Percentiles rank a stretch among this genome's conserved stretches.
Evolutionary conservation across 2,888 invertebrate species (phyloP).

Genomic region (Eupithecia dodoneata): DNA sequence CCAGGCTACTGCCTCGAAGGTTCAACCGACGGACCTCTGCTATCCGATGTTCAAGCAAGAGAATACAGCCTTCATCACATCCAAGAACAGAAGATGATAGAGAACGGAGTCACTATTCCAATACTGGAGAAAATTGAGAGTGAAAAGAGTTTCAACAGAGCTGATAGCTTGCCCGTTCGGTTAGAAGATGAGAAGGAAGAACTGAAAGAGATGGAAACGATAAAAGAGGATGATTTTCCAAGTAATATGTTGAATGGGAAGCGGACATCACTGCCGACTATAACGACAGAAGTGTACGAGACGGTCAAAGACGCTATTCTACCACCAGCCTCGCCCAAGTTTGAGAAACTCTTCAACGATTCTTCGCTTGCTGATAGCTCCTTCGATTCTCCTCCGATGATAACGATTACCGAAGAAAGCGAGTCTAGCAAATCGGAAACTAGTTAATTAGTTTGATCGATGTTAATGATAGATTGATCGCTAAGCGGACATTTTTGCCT

Average conservation of each 20-base stretch:
- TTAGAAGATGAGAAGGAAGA: conserved; percentile 74
- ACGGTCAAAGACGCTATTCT: conserved; percentile 82
- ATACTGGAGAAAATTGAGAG: conserved; percentile 69
- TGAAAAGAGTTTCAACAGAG: conserved; percentile 76
- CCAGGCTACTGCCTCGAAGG: conserved; percentile 81
- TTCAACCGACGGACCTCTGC: conserved; percentile 77
- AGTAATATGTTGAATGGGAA: conserved; percentile 65
- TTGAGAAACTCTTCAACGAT: conserved; percentile 84
- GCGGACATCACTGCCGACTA: conserved; percentile 73
- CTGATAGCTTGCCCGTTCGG: conserved; percentile 83
- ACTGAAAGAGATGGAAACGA: conserved; percentile 64
- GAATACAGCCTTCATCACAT: conserved; percentile 75
- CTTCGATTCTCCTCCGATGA: conserved; percentile 74
- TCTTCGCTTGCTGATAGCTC: conserved; percentile 69
- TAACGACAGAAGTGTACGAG: conserved; percentile 81
- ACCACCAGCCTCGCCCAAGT: conserved; percentile 82
- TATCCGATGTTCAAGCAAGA: conserved; percentile 80
- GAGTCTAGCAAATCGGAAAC: conserved; percentile 74
- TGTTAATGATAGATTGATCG: conserved; percentile 37
- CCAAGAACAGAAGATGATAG: conserved; percentile 73
- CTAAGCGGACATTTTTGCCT: conserved; percentile 29
- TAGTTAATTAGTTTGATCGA: conserved; percentile 65
- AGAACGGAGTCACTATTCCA: conserved; percentile 71
- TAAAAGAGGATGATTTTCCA: conserved; percentile 71
- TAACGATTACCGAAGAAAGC: conserved; percentile 79